These are phyloP conservation scores for Hippocampus guttulatus DNA, from an alignment of 2,113 vertebrate species.

Conservation along the genomic window DNA sequence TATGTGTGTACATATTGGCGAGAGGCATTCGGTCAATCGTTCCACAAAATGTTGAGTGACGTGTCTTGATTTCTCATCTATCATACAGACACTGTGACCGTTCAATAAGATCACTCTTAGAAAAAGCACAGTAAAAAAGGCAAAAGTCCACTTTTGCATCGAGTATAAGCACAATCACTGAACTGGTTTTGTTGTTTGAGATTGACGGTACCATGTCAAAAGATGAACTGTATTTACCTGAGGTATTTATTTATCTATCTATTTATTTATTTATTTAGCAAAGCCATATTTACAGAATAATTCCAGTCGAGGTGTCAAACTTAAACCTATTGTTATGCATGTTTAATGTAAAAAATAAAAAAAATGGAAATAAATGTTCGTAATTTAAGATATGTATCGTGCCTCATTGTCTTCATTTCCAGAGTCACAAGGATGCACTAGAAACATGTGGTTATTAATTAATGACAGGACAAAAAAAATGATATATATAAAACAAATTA, in stretches of 20 bases:
- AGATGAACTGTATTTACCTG: background rate
- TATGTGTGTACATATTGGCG: slow-evolving; percentile 10
- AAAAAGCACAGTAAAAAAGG: slow-evolving; percentile 43
- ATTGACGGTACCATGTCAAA: background rate
- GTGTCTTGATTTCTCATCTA: slow-evolving; percentile 14
- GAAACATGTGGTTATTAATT: no score
- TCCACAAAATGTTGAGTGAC: slow-evolving; percentile 14
- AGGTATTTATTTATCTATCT: slow-evolving; percentile 21
- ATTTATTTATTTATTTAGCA: slow-evolving; percentile 45
- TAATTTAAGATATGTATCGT: slow-evolving; percentile 49
- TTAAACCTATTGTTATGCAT: slow-evolving; percentile 63
- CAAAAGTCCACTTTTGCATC: slow-evolving; percentile 18
- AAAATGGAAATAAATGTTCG: slow-evolving; percentile 68
- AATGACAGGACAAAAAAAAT: no score
- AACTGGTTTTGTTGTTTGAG: slow-evolving; percentile 10
- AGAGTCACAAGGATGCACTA: background rate
- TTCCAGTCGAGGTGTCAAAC: slow-evolving; percentile 54
- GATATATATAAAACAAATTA: no score
- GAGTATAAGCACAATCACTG: slow-evolving; percentile 26
- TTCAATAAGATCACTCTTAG: slow-evolving; percentile 25
- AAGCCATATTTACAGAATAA: slow-evolving; percentile 69
- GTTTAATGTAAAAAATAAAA: slow-evolving; percentile 66
- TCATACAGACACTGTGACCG: slow-evolving; percentile 46
- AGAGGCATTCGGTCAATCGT: slow-evolving; percentile 7
- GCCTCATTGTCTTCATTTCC: slow-evolving; percentile 29